Base-by-base conservation (phyloP, 2,888 invertebrate species). In the Lithodes maja region DNA sequence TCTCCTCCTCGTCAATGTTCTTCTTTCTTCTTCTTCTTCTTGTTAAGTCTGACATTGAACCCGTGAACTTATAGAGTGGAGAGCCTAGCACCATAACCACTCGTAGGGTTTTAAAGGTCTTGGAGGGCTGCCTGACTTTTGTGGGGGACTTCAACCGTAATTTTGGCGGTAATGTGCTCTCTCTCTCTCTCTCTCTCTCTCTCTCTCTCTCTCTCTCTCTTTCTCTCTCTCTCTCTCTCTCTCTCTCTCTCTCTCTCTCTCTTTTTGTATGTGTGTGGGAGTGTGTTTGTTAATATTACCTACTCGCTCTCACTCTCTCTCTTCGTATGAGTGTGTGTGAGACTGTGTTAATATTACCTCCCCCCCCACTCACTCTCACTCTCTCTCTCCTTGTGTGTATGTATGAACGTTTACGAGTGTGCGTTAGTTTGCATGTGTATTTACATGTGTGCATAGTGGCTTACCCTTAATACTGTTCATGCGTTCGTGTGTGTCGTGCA, bases 171-270 rank as follows among this genome's bases (percentile, higher is more conserved):
- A 33, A 33, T 33, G 33, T 33, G 33, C 33, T 0, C 33, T 33
- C 33, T 33, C 33, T 33, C 49, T 77, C 75, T 12, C 49, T 77
- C 12, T 49, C 49, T 1, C 49, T 77, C 75, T 33, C 75, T 77
- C 49, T 33, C 75, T 3, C 12, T 80, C 80, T n/a, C 80, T 80
- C 55, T 54, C 80, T 55, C 55, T 55, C 5, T 55, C 80, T 80
- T 1, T 61, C 61, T 61, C 68, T 81, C 61, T 61, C 61, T 61
- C 81, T 61, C 49, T 61, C 33, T 61, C 81, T 81, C 81, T 3
- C 33, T 33, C 81, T 81, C 61, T 61, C 33, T 33, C 9, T 55
- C 81, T 61, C 0, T 17, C 61, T 33, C 12, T 33, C 0, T 3
- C 55, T 61, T 49, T 17, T 33, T 33, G 33, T 33, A 33, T 33